Percentiles rank a stretch among this genome's conserved stretches.
Evolutionary conservation across 2,888 invertebrate genomes (phyloP).

Genomic region (Pyrrhosoma nymphula): DNA sequence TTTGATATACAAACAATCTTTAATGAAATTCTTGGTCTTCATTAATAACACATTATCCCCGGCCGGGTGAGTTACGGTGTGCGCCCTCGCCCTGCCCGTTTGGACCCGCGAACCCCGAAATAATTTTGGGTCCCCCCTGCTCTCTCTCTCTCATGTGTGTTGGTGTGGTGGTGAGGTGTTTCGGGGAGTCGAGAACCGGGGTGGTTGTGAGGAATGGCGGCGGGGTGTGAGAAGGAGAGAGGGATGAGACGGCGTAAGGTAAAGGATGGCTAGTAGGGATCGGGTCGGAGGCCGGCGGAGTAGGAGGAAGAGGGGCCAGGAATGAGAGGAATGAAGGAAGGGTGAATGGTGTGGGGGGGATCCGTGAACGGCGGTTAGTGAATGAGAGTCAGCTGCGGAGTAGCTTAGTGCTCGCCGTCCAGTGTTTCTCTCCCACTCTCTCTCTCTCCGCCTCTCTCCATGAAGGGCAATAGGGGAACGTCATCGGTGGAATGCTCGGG

Average conservation of each 20-base stretch:
- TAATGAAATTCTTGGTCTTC: slow-evolving; percentile 85
- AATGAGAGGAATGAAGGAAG: slow-evolving; percentile 40
- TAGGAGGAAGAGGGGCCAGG: background rate
- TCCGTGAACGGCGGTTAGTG: slow-evolving; percentile 39
- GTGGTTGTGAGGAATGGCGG: background rate
- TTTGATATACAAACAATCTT: slow-evolving; percentile 83
- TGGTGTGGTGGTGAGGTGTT: slow-evolving; percentile 16
- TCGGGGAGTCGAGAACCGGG: background rate
- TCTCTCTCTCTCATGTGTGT: background rate
- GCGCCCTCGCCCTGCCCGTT: slow-evolving; percentile 68
- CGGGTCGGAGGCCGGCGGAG: background rate
- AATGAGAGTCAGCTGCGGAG: slow-evolving; percentile 42
- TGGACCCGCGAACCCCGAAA: slow-evolving; percentile 55
- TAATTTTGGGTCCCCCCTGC: slow-evolving; percentile 37
- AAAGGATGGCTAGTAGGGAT: slow-evolving; percentile 13
- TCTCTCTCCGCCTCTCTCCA: background rate
- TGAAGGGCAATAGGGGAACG: background rate
- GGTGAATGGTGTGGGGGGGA: background rate
- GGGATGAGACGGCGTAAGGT: background rate
- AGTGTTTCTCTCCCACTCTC: background rate
- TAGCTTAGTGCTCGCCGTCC: slow-evolving; percentile 13
- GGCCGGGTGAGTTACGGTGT: slow-evolving; percentile 57
- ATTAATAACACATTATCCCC: slow-evolving; percentile 83
- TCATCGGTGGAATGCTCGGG: background rate
- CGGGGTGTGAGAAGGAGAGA: background rate